phyloP scores from a whole-genome alignment of 2,113 vertebrate genomes.

The Dipodomys ordii region DNA sequence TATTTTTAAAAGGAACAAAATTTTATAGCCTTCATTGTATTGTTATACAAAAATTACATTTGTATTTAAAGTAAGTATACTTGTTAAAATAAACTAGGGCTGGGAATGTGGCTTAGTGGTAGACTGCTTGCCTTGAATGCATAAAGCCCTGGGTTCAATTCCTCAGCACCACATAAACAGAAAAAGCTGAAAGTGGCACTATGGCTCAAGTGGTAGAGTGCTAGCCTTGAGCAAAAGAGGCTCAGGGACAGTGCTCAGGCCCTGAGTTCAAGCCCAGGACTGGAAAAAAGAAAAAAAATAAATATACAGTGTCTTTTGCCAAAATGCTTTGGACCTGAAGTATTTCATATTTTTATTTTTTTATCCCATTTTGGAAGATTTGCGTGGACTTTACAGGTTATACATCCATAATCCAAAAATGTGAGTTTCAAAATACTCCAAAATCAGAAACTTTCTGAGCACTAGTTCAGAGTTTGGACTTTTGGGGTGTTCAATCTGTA shows the following conservation, averaged over 20 bases:
- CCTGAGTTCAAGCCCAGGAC: too few relatives aligned
- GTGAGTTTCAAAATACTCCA: background rate
- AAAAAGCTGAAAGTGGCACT: too few relatives aligned
- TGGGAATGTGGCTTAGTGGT: too few relatives aligned
- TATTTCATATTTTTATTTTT: background rate
- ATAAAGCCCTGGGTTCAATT: too few relatives aligned
- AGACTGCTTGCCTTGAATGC: too few relatives aligned
- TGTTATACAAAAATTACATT: slow-evolving; percentile 23
- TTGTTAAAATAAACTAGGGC: background rate
- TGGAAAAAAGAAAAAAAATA: background rate
- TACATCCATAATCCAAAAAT: background rate
- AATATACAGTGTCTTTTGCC: background rate
- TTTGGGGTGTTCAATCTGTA: background rate
- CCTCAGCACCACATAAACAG: too few relatives aligned
- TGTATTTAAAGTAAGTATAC: slow-evolving; percentile 31
- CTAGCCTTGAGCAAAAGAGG: too few relatives aligned
- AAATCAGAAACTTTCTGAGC: background rate
- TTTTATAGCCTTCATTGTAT: background rate
- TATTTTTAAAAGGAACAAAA: slow-evolving; percentile 31
- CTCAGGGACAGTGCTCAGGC: too few relatives aligned
- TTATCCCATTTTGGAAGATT: background rate
- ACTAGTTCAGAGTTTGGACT: background rate
- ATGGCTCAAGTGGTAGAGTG: too few relatives aligned
- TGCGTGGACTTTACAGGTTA: background rate
- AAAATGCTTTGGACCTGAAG: background rate